A percentile compares a stretch with the other conserved stretches of the same genome.
Conservation (phyloP, 1,140 invertebrate genomes). For the Anoplolepis gracilipes region DNA sequence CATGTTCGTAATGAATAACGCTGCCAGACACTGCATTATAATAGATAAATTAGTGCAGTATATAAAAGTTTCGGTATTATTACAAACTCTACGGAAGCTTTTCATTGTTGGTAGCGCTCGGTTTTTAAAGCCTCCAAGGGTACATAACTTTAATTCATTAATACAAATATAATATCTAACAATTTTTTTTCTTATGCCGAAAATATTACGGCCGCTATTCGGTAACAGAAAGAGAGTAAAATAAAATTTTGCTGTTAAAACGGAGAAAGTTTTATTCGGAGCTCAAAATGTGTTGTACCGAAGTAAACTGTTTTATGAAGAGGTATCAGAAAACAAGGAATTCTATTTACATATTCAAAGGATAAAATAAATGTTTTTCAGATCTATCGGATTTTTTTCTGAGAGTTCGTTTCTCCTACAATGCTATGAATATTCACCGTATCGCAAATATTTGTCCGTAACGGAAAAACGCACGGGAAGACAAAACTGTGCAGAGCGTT, state of each 20-base stretch:
- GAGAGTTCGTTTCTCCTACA: not conserved
- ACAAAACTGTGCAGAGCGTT: conserved; percentile 5
- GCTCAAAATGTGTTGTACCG: not conserved
- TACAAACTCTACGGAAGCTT: not conserved
- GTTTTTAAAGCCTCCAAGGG: not conserved
- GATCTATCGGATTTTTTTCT: conserved; percentile 5
- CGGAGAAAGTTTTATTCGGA: not conserved
- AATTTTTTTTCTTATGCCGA: not conserved
- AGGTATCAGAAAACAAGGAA: not conserved
- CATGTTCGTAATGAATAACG: conserved; percentile 4
- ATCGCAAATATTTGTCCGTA: not conserved
- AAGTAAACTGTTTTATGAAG: not conserved
- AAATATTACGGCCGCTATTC: not conserved
- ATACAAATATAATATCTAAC: not conserved
- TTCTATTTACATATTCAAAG: not conserved
- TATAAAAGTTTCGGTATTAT: conserved; percentile 45
- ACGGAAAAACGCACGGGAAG: conserved; percentile 37
- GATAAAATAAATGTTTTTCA: conserved; percentile 18
- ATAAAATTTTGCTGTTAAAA: not conserved
- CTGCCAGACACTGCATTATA: not conserved
- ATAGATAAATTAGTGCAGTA: conserved; percentile 29
- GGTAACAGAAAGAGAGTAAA: not conserved
- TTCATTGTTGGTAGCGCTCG: not conserved
- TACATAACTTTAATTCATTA: not conserved
- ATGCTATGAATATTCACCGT: conserved; percentile 10